phyloP scores from a whole-genome alignment of 2,797 vertebrate genomes.

The Phoxinus dragarum region DNA sequence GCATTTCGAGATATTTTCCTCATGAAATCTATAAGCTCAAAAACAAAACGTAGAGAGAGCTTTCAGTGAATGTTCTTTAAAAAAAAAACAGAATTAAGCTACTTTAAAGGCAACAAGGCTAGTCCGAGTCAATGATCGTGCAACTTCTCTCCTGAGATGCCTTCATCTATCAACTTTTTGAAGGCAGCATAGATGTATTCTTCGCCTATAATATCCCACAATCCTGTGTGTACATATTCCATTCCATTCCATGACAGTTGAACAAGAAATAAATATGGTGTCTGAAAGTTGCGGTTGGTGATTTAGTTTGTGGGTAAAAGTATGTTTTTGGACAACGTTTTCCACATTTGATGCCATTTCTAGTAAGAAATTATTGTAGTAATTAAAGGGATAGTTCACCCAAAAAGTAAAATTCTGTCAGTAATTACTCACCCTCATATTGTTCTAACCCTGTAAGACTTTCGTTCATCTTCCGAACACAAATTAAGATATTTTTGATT shows the following conservation, averaged over 20 bases:
- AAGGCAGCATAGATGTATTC: neutral
- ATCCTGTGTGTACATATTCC: neutral
- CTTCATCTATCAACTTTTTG: neutral
- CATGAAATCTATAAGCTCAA: no score
- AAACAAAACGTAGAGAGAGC: neutral
- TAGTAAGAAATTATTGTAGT: neutral
- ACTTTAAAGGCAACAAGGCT: neutral
- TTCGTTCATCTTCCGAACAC: no score
- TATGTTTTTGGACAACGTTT: neutral
- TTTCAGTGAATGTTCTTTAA: neutral
- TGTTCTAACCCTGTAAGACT: no score
- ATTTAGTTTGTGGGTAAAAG: neutral
- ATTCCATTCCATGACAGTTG: neutral
- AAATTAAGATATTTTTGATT: no score
- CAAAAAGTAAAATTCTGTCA: no score
- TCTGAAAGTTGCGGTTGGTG: neutral
- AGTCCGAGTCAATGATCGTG: neutral
- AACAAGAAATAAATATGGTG: neutral
- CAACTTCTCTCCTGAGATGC: neutral
- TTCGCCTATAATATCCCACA: neutral
- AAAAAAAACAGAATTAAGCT: neutral
- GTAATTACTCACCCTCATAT: no score
- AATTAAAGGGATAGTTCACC: neutral
- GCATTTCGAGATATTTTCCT: constrained; percentile 23
- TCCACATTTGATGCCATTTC: neutral